phyloP scores from a whole-genome alignment of 2,113 vertebrate genomes.

The Condylura cristata region DNA sequence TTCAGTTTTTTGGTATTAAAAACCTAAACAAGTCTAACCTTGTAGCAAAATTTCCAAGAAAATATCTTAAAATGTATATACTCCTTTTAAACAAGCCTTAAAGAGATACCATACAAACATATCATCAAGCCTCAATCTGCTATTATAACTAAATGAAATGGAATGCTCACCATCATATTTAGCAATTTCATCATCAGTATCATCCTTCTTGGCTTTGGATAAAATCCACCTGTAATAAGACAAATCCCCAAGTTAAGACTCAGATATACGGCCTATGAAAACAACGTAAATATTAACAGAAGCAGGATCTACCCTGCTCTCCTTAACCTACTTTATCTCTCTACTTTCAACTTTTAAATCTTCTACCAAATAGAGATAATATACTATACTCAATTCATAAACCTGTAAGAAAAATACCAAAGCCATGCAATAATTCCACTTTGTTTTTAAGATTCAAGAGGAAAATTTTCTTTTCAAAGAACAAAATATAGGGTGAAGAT shows the following conservation, averaged over 20 bases:
- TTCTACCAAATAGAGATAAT: background rate
- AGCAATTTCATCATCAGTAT: conserved; percentile 96
- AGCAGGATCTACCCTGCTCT: background rate
- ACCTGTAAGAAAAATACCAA: background rate
- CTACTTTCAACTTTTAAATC: conserved; percentile 18
- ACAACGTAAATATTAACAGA: conserved; percentile 1
- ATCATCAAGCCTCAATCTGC: background rate
- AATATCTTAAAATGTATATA: background rate
- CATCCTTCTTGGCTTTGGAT: conserved; percentile 98
- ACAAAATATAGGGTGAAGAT: background rate
- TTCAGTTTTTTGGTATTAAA: background rate
- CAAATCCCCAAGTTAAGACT: conserved; percentile 24
- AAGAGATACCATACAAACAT: background rate
- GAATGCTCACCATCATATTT: conserved; percentile 95
- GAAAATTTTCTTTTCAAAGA: background rate
- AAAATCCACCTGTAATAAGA: conserved; percentile 92
- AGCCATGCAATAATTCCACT: background rate
- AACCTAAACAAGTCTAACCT: background rate
- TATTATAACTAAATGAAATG: background rate
- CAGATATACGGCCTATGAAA: background rate
- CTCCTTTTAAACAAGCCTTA: background rate
- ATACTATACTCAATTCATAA: background rate
- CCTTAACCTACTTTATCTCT: background rate
- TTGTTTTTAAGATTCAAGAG: conserved; percentile 1
- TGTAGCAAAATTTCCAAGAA: background rate